Base-by-base conservation (phyloP, 35 echinoderm and acorn worm species). In the Heliocidaris tuberculata region DNA sequence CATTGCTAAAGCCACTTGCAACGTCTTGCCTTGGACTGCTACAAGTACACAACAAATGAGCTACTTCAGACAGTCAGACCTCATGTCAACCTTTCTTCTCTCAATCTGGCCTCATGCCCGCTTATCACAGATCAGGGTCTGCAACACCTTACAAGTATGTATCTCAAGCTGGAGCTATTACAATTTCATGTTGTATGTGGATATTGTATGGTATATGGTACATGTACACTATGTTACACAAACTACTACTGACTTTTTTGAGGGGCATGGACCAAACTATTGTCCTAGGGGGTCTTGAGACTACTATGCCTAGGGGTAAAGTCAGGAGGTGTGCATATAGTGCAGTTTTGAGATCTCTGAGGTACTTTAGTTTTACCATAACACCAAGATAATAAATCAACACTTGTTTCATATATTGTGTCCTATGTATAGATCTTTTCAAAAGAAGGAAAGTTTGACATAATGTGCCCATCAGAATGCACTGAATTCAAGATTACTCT, bases 41-140 rank as follows among this genome's bases (percentile, higher is more conserved):
- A 99, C 95, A 99, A 97, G 85, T 99, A 99, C 91, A 85, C 98
- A 30, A 99, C 98, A 90, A 99, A 99, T 95, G 98, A 99, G 32
- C 94, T 99, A 1, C 52, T 99, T 21, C 97, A 97, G 49, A 61
- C 95, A 31, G 96, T 97, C 0, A 92, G 98, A 9, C 91, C 88
- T 50, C 98, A 99, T 56, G 90, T 71, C 90, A 94, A 96, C 61
- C 60, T 99, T 6, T 50, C 50, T 12, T 88, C 94, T 60, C 95
- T 99, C 17, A 99, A 96, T 86, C 59, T 99, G 6, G 50, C 94
- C 61, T 96, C 98, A 5, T 99, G 98, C 60, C 96, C 95, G 15
- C 88, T 99, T n/a, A 96, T 99, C n/a, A 99, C 96, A 48, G 98
- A 99, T 52, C 96, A 96, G 71, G 98, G 96, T 1, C 92, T 99